A percentile compares a stretch with the other conserved stretches of the same genome.
phyloP scores from a whole-genome alignment of 2,888 invertebrate genomes.

The Conchocele bisecta region DNA sequence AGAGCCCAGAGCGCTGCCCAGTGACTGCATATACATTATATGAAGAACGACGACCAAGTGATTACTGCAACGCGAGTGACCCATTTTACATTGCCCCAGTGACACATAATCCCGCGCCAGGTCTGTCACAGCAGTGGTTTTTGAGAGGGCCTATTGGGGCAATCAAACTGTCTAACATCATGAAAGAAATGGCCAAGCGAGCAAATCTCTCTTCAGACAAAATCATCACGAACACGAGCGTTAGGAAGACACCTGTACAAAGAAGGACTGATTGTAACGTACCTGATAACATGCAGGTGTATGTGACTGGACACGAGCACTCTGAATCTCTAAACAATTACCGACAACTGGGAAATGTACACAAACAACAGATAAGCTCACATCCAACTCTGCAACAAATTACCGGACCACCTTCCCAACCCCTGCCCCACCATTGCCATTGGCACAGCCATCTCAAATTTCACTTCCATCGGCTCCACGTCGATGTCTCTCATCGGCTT shows the following conservation, averaged over 20 bases:
- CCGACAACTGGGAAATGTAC: constrained; percentile 1
- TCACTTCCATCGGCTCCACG: too few species aligned
- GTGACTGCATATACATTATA: constrained; percentile 11
- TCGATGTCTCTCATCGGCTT: too few species aligned
- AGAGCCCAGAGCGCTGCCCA: constrained; percentile 6
- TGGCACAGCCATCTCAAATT: too few species aligned
- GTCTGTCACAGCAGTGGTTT: neutral
- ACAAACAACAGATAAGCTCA: constrained; percentile 14
- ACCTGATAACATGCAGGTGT: constrained; percentile 4
- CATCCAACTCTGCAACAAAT: too few species aligned
- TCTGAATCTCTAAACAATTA: constrained; percentile 9
- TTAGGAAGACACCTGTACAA: constrained; percentile 20
- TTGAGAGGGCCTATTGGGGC: neutral
- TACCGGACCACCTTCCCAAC: too few species aligned
- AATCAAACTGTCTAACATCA: too few species aligned
- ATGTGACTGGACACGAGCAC: constrained; percentile 24
- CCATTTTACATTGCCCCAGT: constrained; percentile 14
- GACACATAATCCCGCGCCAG: neutral
- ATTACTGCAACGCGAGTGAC: constrained; percentile 6
- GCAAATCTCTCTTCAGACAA: neutral
- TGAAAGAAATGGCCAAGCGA: too few species aligned
- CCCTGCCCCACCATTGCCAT: too few species aligned
- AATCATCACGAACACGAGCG: constrained; percentile 14
- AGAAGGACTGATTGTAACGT: constrained; percentile 27
- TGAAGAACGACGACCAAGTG: constrained; percentile 4